These are phyloP conservation scores for Parapsyche elsis DNA, from an alignment of 1,140 invertebrate species.

Conservation along the genomic window DNA sequence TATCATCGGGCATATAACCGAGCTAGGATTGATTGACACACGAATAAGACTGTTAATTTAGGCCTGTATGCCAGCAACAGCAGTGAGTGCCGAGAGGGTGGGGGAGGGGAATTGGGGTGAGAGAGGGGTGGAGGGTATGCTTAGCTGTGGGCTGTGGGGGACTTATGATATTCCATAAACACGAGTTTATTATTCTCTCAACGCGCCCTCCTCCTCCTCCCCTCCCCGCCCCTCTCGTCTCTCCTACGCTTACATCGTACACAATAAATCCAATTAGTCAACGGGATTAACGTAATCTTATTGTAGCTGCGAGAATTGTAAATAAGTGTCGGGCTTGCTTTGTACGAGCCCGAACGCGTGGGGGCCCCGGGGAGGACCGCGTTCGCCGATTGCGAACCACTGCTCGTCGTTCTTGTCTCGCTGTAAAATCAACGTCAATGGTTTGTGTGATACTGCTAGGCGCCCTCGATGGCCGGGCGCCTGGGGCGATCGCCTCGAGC, in stretches of 20 bases:
- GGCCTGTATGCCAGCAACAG: neutral
- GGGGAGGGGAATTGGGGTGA: neutral
- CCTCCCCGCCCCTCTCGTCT: neutral
- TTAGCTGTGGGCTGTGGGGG: slow-evolving; percentile 14
- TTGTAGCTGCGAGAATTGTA: slow-evolving; percentile 47
- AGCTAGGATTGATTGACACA: slow-evolving; percentile 23
- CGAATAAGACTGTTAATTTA: slow-evolving; percentile 34
- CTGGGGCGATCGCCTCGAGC: no score
- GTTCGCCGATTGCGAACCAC: no score
- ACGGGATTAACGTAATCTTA: slow-evolving; percentile 46
- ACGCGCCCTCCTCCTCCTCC: neutral
- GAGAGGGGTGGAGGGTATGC: no score
- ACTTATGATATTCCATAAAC: slow-evolving; percentile 41
- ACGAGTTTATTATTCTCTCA: slow-evolving; percentile 39
- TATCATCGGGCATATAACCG: neutral
- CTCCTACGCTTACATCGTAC: slow-evolving; percentile 37
- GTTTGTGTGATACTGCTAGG: no score
- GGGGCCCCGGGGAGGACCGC: neutral
- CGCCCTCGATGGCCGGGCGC: no score
- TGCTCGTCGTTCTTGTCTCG: no score
- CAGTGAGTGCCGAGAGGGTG: neutral
- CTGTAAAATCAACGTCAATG: no score
- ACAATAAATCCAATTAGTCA: slow-evolving; percentile 48
- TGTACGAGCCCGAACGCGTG: neutral
- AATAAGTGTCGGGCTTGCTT: slow-evolving; percentile 39